phyloP scores from a whole-genome alignment of 1,140 invertebrate species.

The Cephus cinctus region DNA sequence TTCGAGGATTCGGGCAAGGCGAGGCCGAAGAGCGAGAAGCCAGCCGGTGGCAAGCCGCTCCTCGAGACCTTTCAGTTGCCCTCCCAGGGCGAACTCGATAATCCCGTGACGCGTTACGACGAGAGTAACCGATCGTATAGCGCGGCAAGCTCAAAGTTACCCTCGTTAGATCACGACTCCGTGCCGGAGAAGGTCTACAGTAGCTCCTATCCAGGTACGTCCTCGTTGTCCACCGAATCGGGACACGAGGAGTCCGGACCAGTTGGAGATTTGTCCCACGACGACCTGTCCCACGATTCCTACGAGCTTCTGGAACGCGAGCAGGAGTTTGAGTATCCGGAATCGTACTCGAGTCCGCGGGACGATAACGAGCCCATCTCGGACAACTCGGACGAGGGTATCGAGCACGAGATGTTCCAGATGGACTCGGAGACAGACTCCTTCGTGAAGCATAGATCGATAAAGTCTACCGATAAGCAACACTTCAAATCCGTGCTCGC shows the following conservation, averaged over 20 bases:
- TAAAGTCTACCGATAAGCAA: constrained; percentile 39
- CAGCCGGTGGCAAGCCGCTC: constrained; percentile 19
- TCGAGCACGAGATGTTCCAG: constrained; percentile 54
- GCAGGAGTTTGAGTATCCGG: constrained; percentile 52
- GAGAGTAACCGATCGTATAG: constrained; percentile 67
- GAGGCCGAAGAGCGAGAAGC: constrained; percentile 48
- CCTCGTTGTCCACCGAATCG: constrained; percentile 63
- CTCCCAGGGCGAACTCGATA: constrained; percentile 63
- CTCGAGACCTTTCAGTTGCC: constrained; percentile 43
- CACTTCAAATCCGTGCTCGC: constrained; percentile 41
- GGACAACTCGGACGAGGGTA: constrained; percentile 50
- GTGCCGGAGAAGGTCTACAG: constrained; percentile 73
- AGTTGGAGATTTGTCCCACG: constrained; percentile 69
- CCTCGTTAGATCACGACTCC: constrained; percentile 63
- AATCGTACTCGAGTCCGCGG: constrained; percentile 48
- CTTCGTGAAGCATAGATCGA: constrained; percentile 48
- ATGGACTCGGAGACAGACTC: constrained; percentile 55
- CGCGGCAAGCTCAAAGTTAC: constrained; percentile 57
- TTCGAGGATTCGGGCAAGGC: constrained; percentile 68
- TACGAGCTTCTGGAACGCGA: constrained; percentile 79
- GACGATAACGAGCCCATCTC: constrained; percentile 41
- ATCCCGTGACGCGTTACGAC: constrained; percentile 74
- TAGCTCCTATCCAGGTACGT: constrained; percentile 80
- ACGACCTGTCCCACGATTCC: constrained; percentile 85
- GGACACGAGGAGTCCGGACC: constrained; percentile 60